Base-by-base conservation (phyloP, 2,113 vertebrate species). In the Larimichthys crocea region DNA sequence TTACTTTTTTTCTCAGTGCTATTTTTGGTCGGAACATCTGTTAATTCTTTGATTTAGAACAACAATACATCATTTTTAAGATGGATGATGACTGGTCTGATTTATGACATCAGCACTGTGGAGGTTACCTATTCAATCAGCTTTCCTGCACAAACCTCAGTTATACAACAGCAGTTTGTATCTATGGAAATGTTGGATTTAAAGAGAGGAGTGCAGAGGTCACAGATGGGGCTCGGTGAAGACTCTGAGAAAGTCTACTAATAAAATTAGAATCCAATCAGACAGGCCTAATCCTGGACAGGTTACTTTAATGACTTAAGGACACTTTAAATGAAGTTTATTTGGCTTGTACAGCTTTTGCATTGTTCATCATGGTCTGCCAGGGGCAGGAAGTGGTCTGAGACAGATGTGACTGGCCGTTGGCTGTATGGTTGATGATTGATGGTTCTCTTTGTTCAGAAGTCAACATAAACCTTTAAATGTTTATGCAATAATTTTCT, bases 321-420 rank as follows among this genome's bases (percentile, higher is more conserved):
- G 35, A 40, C 35, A 35, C 35, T 40, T 40, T 31, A 12, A 50
- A 67, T 67, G 17, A 42, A 56, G 57, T 48, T 2, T 16, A 48
- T 26, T 50, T 59, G 50, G 31, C 31, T 35, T 35, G 31, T 35
- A 22, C 29, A 62, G 12, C 10, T 10, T 16, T 40, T 24, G 26
- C 44, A 50, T 35, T 49, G 44, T 20, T 62, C 57, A 40, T 24
- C 35, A 50, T 24, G 26, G 26, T 50, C 46, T 24, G 57, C 46
- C 57, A 22, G 46, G 12, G 9, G 29, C 57, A n/a, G 29, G 20
- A 31, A 74, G 17, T 49, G 35, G 53, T 29, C 14, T 52, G 29
- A 40, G 75, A 69, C 29, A 77, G 44, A 77, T 77, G 64, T 42
- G 29, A 59, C 49, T 59, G 31, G 6, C 17, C 24, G n/a, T 44